Evolutionary conservation across 2,888 invertebrate genomes (phyloP).

Genomic region (Scaptodrosophila latifasciaeformis): DNA sequence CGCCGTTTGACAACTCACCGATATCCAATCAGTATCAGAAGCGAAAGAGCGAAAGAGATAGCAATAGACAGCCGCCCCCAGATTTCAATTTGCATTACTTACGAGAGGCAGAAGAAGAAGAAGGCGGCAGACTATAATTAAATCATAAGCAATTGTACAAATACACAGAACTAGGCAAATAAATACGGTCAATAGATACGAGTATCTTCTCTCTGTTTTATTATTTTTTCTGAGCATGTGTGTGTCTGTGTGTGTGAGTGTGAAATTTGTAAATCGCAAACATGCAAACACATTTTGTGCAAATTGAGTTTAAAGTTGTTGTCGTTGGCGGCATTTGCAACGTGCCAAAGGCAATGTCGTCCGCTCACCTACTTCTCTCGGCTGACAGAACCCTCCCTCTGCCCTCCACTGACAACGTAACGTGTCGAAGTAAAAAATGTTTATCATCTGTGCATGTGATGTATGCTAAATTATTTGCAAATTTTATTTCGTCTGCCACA

Average conservation of each 20-base stretch:
- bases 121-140: constrained; percentile 35
- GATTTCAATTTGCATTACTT: constrained; percentile 18
- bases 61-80: no score
- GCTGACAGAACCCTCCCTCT: neutral
- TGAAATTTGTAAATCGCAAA: no score
- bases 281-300: neutral
- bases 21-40: no score
- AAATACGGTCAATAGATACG: constrained; percentile 29
- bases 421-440: constrained; percentile 22
- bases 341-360: constrained; percentile 23
- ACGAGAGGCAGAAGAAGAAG: constrained; percentile 11
- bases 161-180: constrained; percentile 28
- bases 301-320: constrained; percentile 36
- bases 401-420: constrained; percentile 24
- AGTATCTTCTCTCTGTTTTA: neutral
- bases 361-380: neutral
- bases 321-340: constrained; percentile 22
- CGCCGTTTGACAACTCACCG: neutral
- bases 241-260: no score
- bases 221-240: no score
- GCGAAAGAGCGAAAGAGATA: no score
- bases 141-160: constrained; percentile 53
- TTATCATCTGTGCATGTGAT: constrained; percentile 13
- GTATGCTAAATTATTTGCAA: constrained; percentile 31
- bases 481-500: constrained; percentile 16